Evolutionary conservation across 2,113 vertebrate species (phyloP).

Genomic region (Crypturellus undulatus): DNA sequence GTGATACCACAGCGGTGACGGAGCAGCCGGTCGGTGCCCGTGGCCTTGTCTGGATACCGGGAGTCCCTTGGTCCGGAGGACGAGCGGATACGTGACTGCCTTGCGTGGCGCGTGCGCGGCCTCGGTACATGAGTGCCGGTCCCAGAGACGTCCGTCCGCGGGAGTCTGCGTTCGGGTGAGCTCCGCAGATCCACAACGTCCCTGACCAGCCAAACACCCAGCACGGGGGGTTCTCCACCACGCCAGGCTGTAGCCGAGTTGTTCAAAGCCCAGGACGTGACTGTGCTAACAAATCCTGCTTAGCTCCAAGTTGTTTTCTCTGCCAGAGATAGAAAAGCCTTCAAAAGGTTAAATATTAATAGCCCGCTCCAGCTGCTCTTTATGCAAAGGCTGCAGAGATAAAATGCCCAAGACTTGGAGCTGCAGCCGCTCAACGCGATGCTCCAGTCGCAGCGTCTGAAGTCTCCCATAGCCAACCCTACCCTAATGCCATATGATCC

Average conservation of each 20-base stretch:
- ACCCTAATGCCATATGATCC: background rate
- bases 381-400: background rate
- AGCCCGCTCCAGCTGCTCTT: background rate
- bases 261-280: background rate
- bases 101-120: rapidly evolving
- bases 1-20: background rate
- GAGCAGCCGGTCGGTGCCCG: background rate
- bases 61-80: background rate
- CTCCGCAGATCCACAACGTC: background rate
- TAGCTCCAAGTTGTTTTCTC: background rate
- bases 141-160: background rate
- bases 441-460: background rate
- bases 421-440: background rate
- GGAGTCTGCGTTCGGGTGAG: background rate
- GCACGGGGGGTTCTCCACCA: background rate
- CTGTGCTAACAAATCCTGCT: background rate
- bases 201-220: background rate
- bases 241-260: background rate
- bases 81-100: background rate
- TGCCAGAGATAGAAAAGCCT: background rate
- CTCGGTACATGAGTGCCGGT: background rate
- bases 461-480: background rate
- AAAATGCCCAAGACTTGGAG: background rate
- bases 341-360: background rate
- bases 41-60: background rate